A percentile compares a stretch with the other conserved stretches of the same genome.
These are phyloP conservation scores for Nycticebus coucang DNA, from an alignment of 2,113 vertebrate species.

Conservation along the genomic window DNA sequence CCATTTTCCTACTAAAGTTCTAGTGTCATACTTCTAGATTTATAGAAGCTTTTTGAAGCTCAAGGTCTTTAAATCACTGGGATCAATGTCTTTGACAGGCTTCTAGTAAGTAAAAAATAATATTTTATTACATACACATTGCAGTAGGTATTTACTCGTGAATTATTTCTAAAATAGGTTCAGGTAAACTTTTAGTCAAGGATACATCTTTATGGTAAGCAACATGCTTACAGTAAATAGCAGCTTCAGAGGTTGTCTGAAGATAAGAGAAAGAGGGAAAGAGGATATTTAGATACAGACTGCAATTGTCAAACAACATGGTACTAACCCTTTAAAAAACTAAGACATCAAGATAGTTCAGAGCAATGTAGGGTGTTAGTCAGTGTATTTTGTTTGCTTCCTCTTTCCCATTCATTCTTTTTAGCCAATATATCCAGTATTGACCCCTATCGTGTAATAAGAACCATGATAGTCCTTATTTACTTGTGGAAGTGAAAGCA, in stretches of 20 bases:
- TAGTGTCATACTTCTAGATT: not conserved
- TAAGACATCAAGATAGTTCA: not conserved
- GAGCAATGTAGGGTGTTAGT: not conserved
- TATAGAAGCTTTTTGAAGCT: not conserved
- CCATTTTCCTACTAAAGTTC: not conserved
- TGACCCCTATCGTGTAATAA: not conserved
- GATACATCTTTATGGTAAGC: not conserved
- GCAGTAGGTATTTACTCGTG: not conserved
- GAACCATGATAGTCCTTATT: not conserved
- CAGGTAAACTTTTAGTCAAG: not conserved
- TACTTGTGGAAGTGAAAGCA: not conserved
- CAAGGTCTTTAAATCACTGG: not conserved
- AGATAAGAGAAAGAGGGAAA: not conserved
- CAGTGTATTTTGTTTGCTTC: not conserved
- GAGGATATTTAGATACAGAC: not conserved
- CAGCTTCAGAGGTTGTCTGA: not conserved
- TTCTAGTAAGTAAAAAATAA: not conserved
- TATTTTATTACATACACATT: not conserved
- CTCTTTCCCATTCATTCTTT: not conserved
- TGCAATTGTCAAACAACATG: not conserved
- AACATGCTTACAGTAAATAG: not conserved
- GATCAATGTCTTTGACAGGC: not conserved
- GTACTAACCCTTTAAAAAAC: not conserved
- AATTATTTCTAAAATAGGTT: constrained; percentile 29
- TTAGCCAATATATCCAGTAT: not conserved